Conservation (phyloP, 2,113 vertebrate genomes). For the Mungos mungo region DNA sequence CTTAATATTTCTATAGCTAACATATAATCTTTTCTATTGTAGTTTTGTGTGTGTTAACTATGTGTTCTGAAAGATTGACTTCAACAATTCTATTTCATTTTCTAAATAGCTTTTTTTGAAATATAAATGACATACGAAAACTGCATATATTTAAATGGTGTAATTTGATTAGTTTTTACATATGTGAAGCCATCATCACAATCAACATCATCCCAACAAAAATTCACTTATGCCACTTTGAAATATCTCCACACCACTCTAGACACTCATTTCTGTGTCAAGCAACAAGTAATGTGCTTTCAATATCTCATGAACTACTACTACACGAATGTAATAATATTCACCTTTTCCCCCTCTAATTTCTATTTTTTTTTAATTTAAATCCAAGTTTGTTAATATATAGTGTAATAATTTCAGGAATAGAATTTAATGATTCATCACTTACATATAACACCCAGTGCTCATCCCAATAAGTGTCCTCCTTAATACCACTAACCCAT, state of each 20-base stretch:
- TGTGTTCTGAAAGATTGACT: background rate
- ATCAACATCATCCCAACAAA: background rate
- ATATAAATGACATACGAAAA: background rate
- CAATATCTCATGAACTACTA: background rate
- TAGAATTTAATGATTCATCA: no score
- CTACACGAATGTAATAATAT: background rate
- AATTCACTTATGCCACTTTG: background rate
- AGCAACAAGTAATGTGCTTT: background rate
- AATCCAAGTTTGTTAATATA: no score
- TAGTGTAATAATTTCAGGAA: no score
- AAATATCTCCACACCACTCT: background rate
- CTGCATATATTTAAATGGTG: background rate
- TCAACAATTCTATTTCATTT: slow-evolving; percentile 1
- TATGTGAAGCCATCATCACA: background rate
- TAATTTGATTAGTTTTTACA: background rate
- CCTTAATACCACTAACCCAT: no score
- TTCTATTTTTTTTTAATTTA: no score
- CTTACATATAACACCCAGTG: no score
- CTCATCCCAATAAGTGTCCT: no score
- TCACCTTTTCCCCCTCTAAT: background rate
- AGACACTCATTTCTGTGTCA: background rate
- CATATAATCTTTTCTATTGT: background rate
- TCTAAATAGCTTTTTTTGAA: background rate
- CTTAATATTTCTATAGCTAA: background rate
- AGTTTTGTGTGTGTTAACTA: background rate